Percentiles rank a stretch among this genome's conserved stretches.
Conservation (phyloP, 2,797 vertebrate species). For the Peromyscus eremicus region DNA sequence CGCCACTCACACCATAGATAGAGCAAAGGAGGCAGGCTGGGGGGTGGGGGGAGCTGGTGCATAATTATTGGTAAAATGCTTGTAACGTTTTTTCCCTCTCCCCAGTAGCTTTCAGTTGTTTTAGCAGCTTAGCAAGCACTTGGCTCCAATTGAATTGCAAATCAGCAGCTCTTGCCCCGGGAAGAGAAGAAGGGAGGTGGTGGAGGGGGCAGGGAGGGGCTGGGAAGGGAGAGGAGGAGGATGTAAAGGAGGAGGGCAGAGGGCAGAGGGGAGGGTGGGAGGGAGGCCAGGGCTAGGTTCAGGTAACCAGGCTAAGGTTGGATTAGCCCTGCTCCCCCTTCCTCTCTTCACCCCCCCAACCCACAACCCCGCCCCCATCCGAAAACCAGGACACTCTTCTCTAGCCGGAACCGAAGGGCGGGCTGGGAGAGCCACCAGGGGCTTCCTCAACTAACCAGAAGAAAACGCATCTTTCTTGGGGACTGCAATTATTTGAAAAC, state of each 20-base stretch:
- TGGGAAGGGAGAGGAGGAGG: conserved; percentile 64
- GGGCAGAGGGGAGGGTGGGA: neutral
- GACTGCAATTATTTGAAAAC: conserved; percentile 65
- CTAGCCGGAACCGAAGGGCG: conserved; percentile 7
- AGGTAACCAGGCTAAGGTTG: neutral
- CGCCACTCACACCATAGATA: neutral
- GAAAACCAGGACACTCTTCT: neutral
- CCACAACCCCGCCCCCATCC: neutral
- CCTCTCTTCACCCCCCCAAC: neutral
- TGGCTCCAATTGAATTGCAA: conserved; percentile 84
- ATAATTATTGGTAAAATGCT: conserved; percentile 76
- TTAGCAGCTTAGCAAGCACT: conserved; percentile 79
- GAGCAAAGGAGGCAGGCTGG: conserved; percentile 67
- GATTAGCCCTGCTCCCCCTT: neutral
- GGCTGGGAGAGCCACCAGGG: neutral
- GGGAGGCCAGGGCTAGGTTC: neutral
- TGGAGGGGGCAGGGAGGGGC: conserved; percentile 72
- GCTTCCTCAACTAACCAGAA: conserved; percentile 50
- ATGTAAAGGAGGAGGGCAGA: neutral
- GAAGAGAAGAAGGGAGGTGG: conserved; percentile 77
- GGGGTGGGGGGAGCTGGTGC: neutral
- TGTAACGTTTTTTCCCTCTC: conserved; percentile 69
- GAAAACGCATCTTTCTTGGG: conserved; percentile 54
- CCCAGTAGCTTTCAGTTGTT: conserved; percentile 68
- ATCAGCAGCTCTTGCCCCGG: conserved; percentile 84